Base-by-base conservation (phyloP, 1,140 invertebrate species). In the Dufourea novaeangliae region DNA sequence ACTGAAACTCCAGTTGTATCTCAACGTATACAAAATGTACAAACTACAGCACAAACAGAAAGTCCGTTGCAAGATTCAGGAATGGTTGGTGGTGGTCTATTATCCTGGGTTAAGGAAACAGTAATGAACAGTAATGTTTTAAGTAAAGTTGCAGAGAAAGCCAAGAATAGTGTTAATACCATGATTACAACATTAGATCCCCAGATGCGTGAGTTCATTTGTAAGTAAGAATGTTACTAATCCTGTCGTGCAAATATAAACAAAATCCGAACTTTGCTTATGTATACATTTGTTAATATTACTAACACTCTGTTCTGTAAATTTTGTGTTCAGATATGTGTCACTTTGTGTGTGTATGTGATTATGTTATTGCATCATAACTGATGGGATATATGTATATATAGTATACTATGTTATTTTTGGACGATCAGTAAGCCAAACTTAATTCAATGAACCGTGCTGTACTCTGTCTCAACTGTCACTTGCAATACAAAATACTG, bases 151-250 rank as follows among this genome's bases (percentile, higher is more conserved):
- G 94, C 95, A 7, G 96, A 97, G 86, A 97, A 96, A 88, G 96
- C 97, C 0, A 97, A 96, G 92, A 96, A 93, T 88, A 97, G 96
- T 12, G 95, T 97, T 0, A 96, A 97, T 88, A 95, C 95, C 0
- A 95, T 98, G 93, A 97, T 98, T 44, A 97, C 97, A 22, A 97
- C 97, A 22, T 92, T 98, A 12, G 97, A 98, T 92, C 97, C 97
- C 25, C 97, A 97, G 90, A 97, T 98, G 97, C 96, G 95, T 88
- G 96, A 97, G 92, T 96, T 96, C 90, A 95, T 97, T 80, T 95
- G 96, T 97, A 94, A 94, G 94, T 93, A 87, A 82, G 67, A 79
- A 71, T 62, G 25, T 7, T 63, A 62, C 37, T 77, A 63, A 77
- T 62, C 29, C 41, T 41, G 37, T 34, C 34, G 25, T 63, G 54